Conservation (phyloP, 2,888 invertebrate species). For the Microctonus aethiopoides region DNA sequence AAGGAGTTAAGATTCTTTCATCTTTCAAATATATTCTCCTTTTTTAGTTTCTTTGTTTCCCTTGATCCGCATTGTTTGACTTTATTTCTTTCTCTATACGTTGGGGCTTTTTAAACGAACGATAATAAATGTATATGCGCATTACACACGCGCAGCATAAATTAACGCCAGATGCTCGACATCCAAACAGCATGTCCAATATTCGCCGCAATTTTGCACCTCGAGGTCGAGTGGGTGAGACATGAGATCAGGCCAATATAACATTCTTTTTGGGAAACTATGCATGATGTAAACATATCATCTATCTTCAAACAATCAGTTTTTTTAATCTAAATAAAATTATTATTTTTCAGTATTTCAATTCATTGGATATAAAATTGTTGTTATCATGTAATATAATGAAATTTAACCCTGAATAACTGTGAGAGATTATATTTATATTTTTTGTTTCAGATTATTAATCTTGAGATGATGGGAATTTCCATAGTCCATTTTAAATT, state of each 20-base stretch:
- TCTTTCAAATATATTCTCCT: conserved; percentile 4
- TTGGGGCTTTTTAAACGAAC: background rate
- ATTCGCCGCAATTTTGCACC: conserved; percentile 3
- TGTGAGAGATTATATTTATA: too few relatives aligned
- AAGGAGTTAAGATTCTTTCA: background rate
- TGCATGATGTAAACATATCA: conserved; percentile 13
- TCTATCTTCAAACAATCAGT: background rate
- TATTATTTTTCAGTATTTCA: too few relatives aligned
- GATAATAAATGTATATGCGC: background rate
- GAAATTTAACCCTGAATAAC: too few relatives aligned
- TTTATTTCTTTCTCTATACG: conserved; percentile 3
- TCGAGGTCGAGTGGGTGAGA: background rate
- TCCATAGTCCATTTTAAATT: too few relatives aligned
- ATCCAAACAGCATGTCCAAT: conserved; percentile 37
- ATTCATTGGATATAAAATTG: too few relatives aligned
- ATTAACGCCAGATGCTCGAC: conserved; percentile 41
- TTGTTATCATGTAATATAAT: too few relatives aligned
- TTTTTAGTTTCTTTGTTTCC: background rate
- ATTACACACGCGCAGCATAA: conserved; percentile 24
- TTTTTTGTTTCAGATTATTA: too few relatives aligned
- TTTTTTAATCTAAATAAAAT: too few relatives aligned
- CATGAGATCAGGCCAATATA: conserved; percentile 3
- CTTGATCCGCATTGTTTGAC: conserved; percentile 17
- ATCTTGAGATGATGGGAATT: too few relatives aligned
- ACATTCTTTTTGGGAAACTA: conserved; percentile 34